phyloP scores from a whole-genome alignment of 1,140 invertebrate species.

The Drosophila paulistorum region DNA sequence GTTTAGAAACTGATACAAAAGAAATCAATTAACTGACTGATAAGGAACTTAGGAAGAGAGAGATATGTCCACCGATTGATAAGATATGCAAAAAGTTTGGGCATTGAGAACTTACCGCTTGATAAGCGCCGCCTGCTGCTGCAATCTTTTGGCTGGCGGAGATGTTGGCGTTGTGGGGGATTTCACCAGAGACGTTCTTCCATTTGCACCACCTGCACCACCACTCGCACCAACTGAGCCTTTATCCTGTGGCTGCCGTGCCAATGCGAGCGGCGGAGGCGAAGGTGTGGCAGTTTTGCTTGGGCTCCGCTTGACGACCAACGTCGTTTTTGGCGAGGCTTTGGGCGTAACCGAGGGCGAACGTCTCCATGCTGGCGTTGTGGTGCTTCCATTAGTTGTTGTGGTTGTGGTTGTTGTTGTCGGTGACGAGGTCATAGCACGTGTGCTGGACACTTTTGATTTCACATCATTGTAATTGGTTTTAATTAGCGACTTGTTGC shows the following conservation, averaged over 20 bases:
- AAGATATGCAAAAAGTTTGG: constrained; percentile 36
- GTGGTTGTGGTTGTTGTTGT: background rate
- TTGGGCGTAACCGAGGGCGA: constrained; percentile 56
- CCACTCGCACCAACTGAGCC: constrained; percentile 62
- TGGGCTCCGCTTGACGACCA: constrained; percentile 48
- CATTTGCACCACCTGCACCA: constrained; percentile 21
- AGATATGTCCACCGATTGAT: constrained; percentile 43
- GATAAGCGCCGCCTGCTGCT: constrained; percentile 51
- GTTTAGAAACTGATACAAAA: constrained; percentile 39
- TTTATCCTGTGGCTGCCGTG: constrained; percentile 78
- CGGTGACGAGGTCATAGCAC: constrained; percentile 39
- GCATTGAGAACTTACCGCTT: constrained; percentile 61
- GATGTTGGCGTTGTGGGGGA: constrained; percentile 62
- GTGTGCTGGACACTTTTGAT: constrained; percentile 87
- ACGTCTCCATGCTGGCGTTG: constrained; percentile 34
- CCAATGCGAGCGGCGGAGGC: constrained; percentile 45
- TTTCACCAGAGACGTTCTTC: constrained; percentile 38
- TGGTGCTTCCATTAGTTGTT: background rate
- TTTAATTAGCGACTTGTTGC: constrained; percentile 88
- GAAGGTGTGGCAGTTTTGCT: constrained; percentile 34
- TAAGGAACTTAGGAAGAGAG: constrained; percentile 16
- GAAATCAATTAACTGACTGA: constrained; percentile 55
- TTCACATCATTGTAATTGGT: constrained; percentile 91
- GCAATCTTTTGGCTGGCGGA: constrained; percentile 58
- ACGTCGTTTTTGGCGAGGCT: constrained; percentile 32